phyloP scores from a whole-genome alignment of 2,113 vertebrate species.

The Rattus rattus region DNA sequence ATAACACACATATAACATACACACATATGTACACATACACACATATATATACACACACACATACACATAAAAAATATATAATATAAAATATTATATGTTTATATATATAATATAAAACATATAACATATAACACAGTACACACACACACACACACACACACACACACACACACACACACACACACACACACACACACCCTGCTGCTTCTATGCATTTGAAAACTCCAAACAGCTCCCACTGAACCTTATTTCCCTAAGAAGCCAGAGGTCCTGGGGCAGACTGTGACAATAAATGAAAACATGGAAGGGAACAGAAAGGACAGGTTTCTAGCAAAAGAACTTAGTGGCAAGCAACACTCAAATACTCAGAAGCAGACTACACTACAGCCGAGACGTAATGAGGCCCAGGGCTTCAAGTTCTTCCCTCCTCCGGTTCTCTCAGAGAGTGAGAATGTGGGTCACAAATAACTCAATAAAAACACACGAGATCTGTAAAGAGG shows the following conservation, averaged over 20 bases:
- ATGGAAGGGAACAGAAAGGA: not conserved
- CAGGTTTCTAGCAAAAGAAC: not conserved
- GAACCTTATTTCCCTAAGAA: conserved; percentile 23
- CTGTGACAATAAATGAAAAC: not conserved
- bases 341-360: not conserved
- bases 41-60: too few relatives aligned
- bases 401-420: not conserved
- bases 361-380: not conserved
- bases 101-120: too few relatives aligned
- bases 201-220: conserved; percentile 39
- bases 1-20: fast-evolving
- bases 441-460: not conserved
- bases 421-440: not conserved
- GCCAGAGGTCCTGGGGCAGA: not conserved
- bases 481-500: not conserved
- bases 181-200: not conserved
- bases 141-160: not conserved
- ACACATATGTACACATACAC: too few relatives aligned
- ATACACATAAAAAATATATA: too few relatives aligned
- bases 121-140: too few relatives aligned
- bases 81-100: too few relatives aligned
- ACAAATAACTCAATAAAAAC: not conserved
- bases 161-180: not conserved
- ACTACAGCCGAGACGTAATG: not conserved
- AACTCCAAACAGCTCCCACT: conserved; percentile 6